Evolutionary conservation across 2,888 invertebrate genomes (phyloP), one percentile per base, ranked within the genome.

Genomic region (Eilema depressum): DNA sequence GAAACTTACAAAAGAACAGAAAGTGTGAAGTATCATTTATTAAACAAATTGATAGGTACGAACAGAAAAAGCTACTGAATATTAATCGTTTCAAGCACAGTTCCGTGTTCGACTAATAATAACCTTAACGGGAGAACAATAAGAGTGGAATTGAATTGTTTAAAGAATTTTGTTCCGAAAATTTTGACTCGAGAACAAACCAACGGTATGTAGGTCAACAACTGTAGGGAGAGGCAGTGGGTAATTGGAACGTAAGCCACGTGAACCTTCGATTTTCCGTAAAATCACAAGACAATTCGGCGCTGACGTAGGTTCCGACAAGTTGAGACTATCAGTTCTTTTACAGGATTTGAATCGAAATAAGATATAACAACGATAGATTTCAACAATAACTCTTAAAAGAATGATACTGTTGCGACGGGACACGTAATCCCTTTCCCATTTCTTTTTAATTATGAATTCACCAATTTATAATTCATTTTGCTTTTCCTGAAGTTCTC

Each of bases 171-270:
- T 79, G 80, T 80, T 82, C 78, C 76, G 81, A 81, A 82, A 83
- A 82, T 83, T 83, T 80, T 72, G 79, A 83, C 73, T 75, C 69
- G 74, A 73, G 78, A 78, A 79, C 78, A 80, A 75, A 80, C 72
- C 63, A 61, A 63, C 69, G 79, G 76, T 83, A 89, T 86, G 80
- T 89, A 89, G 90, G 90, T 89, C 90, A 90, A 86, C 83, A 84
- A 81, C 85, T 79, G 81, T 83, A 84, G 83, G 83, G 87, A 82
- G 78, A 81, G 78, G 79, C 74, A 75, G 75, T 81, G 71, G 80
- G 86, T 88, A 87, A 88, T 89, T 88, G 86, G 88, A 86, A 83
- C 84, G 84, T 85, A 83, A 80, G 78, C 75, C 76, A 81, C 80
- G 78, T 77, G 82, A 82, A 83, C 82, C 82, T 85, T 85, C 82